Base-by-base conservation (phyloP, 1,140 invertebrate genomes). In the Panagrolaimus sp. region DNA sequence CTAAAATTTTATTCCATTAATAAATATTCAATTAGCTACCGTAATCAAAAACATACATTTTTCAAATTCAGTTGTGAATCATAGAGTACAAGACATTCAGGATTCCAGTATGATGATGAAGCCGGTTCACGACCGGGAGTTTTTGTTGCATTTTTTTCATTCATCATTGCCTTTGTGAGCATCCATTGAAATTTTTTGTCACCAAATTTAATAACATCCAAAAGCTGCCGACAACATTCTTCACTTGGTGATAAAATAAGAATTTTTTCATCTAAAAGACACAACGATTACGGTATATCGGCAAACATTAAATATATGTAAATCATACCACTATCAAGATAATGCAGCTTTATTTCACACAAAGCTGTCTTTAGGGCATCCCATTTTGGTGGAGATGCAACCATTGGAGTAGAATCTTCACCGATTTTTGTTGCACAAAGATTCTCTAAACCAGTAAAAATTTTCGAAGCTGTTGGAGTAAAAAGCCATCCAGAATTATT, bases 401-500 rank as follows among this genome's bases (percentile, higher is more conserved):
- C 74, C 32, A 63, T 79, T 38, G 14, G 24, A 38, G 78, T 46
- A 1, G 69, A 71, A 63, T 71, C 55, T 38, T 55, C 68, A 45
- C 21, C 12, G 4, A 71, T 69, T 43, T 73, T 77, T 14, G 69
- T 66, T 9, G 45, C 67, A 48, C 78, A 80, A 2, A 79, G 64
- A 2, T 65, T 38, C 21, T 82, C 76, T 21, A 81, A 43, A 65
- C 68, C 74, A 12, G 66, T 45, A 45, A 82, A 76, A 8, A 80
- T 45, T 45, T 65, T 78, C 28, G 58, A 52, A 15, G 80, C 80
- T 4, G 78, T 77, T 14, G 76, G 71, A 10, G 80, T 76, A 21
- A 80, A 67, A 8, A 80, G 21, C 80, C 78, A 80, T 14, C 78
- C 78, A 52, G 75, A 78, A 43, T 80, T 83, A 12, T 80, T 78